Conservation (phyloP, 2,888 invertebrate genomes). For the Frankliniella intonsa region DNA sequence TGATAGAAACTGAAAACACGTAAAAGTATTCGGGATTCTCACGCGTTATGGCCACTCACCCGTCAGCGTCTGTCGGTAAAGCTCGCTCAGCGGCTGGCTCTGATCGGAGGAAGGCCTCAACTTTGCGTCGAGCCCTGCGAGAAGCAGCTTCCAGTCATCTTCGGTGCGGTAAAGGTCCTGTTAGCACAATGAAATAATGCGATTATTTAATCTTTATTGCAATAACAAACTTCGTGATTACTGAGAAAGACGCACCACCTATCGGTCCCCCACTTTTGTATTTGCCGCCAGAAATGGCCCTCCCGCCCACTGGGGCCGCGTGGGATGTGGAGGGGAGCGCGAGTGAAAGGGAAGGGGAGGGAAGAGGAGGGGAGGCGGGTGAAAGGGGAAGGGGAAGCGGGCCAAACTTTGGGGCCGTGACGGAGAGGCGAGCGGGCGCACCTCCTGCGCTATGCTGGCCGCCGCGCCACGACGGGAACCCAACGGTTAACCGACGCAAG, state of each 20-base stretch:
- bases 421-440: neutral
- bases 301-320: too few relatives aligned
- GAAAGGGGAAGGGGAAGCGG: neutral
- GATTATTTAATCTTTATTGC: neutral
- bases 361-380: neutral
- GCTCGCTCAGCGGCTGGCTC: neutral
- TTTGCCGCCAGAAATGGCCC: too few relatives aligned
- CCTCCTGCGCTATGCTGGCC: neutral
- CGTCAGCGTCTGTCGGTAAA: neutral
- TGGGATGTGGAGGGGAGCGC: too few relatives aligned
- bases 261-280: too few relatives aligned
- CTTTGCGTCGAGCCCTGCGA: constrained; percentile 1
- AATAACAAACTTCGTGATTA: too few relatives aligned
- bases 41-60: neutral
- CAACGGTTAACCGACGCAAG: constrained; percentile 3
- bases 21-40: too few relatives aligned
- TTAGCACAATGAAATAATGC: neutral
- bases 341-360: too few relatives aligned
- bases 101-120: neutral
- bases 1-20: too few relatives aligned
- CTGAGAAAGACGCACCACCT: too few relatives aligned
- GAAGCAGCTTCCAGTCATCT: neutral
- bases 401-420: neutral
- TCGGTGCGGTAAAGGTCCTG: neutral
- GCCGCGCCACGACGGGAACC: neutral